Conservation (phyloP, 2,888 invertebrate species). For the Tipula unca region DNA sequence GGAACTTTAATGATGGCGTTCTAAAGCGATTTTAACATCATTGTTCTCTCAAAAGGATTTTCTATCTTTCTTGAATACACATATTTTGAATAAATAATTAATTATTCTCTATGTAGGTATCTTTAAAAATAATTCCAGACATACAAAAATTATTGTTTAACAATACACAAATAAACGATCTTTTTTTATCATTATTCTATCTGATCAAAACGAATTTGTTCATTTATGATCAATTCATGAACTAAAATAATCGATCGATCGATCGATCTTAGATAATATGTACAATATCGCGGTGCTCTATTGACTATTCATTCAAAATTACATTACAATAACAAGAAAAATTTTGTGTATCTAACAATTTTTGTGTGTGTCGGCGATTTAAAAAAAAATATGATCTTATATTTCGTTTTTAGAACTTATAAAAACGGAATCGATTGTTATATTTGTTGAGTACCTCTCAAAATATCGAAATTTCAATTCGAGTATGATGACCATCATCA, state of each 20-base stretch:
- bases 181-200: background rate
- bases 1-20: background rate
- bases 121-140: background rate
- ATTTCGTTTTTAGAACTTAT: background rate
- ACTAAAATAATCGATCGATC: background rate
- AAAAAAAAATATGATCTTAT: background rate
- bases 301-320: background rate
- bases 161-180: background rate
- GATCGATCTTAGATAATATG: background rate
- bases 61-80: background rate
- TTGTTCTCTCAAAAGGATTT: background rate
- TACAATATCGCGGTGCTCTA: slow-evolving; percentile 18
- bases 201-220: slow-evolving; percentile 14
- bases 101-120: background rate
- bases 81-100: background rate
- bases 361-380: slow-evolving; percentile 16
- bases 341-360: background rate
- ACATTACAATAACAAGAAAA: background rate
- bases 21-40: background rate
- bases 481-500: background rate
- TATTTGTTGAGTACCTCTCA: background rate
- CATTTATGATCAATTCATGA: slow-evolving; percentile 18
- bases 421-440: background rate
- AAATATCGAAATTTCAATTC: background rate
- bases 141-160: background rate